Conservation (phyloP, 1,140 invertebrate species). For the Pomacea maculata region DNA sequence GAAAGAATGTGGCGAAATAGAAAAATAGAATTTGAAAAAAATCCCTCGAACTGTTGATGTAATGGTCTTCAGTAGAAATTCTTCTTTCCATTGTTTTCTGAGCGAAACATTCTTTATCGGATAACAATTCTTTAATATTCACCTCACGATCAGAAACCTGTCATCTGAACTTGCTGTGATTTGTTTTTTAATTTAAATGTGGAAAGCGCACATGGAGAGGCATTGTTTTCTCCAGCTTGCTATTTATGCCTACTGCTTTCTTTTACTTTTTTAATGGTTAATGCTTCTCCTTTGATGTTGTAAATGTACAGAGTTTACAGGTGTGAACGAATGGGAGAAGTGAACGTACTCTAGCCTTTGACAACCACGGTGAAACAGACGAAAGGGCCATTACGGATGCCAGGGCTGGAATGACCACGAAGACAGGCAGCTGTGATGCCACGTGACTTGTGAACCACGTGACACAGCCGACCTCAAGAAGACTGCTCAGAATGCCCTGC, state of each 20-base stretch:
- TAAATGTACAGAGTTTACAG: not conserved
- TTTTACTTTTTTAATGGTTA: not conserved
- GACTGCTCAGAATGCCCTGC: constrained; percentile 28
- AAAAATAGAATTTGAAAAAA: too few relatives aligned
- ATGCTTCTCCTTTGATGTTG: not conserved
- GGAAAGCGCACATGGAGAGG: not conserved
- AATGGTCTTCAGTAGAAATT: too few relatives aligned
- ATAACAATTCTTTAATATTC: too few relatives aligned
- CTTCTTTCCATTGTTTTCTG: too few relatives aligned
- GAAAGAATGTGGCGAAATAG: not conserved
- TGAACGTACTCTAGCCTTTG: constrained; percentile 12
- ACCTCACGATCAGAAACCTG: not conserved
- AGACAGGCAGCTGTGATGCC: constrained; percentile 34
- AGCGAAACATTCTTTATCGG: too few relatives aligned
- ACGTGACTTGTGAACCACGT: constrained; percentile 32
- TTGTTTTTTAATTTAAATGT: not conserved
- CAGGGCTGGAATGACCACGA: constrained; percentile 33
- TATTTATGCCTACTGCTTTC: not conserved
- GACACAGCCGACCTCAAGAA: constrained; percentile 34
- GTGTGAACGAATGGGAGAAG: not conserved
- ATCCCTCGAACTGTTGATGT: too few relatives aligned
- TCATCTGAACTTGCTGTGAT: not conserved
- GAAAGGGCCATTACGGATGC: constrained; percentile 24
- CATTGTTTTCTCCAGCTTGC: not conserved
- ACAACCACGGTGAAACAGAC: constrained; percentile 9